Percentiles rank a stretch among this genome's conserved stretches.
These are phyloP conservation scores for Maconellicoccus hirsutus DNA, from an alignment of 1,140 invertebrate species.

Conservation along the genomic window DNA sequence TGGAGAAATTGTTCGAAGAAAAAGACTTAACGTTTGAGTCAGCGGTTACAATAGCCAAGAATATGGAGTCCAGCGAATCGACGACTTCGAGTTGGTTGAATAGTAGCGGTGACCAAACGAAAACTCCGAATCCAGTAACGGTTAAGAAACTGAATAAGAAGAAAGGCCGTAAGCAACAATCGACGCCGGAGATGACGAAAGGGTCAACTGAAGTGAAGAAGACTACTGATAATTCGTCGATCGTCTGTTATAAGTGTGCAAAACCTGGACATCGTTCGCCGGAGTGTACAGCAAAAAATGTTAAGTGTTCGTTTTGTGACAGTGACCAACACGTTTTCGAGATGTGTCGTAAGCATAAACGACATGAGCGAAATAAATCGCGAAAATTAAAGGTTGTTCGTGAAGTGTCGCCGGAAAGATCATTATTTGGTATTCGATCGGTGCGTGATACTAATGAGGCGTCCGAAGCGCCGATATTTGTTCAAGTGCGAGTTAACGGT, in stretches of 20 bases:
- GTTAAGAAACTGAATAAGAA: neutral
- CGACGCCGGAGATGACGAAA: neutral
- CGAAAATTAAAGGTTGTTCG: neutral
- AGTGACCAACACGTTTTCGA: neutral
- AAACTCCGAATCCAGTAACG: neutral
- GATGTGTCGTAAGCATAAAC: neutral
- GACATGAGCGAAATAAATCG: neutral
- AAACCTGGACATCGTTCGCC: neutral
- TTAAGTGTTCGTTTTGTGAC: neutral
- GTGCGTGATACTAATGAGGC: neutral
- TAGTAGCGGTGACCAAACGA: neutral
- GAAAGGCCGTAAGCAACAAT: neutral
- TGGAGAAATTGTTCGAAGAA: neutral
- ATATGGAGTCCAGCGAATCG: neutral
- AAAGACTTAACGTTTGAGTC: neutral
- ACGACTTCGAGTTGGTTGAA: neutral
- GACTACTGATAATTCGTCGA: neutral
- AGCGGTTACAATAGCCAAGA: neutral
- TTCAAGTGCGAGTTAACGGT: neutral
- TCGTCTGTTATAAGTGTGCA: neutral
- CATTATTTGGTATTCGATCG: neutral
- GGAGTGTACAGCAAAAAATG: neutral
- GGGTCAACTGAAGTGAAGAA: too few species aligned
- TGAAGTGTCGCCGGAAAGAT: neutral
- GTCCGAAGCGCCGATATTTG: neutral